Base-by-base conservation (phyloP, 2,113 vertebrate species). In the Notarius lentiginosus region DNA sequence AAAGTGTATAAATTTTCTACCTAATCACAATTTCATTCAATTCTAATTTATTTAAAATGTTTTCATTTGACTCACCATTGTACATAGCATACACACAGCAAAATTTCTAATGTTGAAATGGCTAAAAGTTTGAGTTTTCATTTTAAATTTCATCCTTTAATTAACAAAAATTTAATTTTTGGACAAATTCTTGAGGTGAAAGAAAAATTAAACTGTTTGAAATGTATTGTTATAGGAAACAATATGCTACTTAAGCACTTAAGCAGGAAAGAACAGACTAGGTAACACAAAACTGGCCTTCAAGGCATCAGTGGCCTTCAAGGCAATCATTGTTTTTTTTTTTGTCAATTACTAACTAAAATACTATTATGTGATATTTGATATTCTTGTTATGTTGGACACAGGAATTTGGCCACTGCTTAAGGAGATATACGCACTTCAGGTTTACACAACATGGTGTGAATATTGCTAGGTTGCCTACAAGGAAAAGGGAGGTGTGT, bases 401-500 rank as follows among this genome's bases (percentile, higher is more conserved):
- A 11, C 51, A 22, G 10, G 27, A 30, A 30, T 58, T 30, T 34
- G 20, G 79, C 24, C 3, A 56, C 4, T 70, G 51, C 30, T 84
- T 73, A 24, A 49, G 24, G 24, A 84, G 9, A 60, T 75, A 2
- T 15, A 73, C 18, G 11, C 17, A 47, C 60, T 63, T 47, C 24
- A 83, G 63, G 14, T 76, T 76, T 76, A 76, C 11, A 14, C 30
- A 58, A 83, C 49, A 55, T 68, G 68, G 11, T 47, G 27, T 72
- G 30, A 73, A 41, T 12, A 47, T 61, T 18, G 41, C 73, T 72
- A 24, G 34, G 51, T 73, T 41, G 47, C 49, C 83, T 34, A 27
- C 24, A 22, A 70, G 27, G 5, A 73, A 80, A 86, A 55, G 60
- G 24, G 88, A 75, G 61, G 18, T 51, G 34, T 88, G 77, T 87